Evolutionary conservation across 2,797 vertebrate species (phyloP).

Genomic region (Sandelia bainsii): DNA sequence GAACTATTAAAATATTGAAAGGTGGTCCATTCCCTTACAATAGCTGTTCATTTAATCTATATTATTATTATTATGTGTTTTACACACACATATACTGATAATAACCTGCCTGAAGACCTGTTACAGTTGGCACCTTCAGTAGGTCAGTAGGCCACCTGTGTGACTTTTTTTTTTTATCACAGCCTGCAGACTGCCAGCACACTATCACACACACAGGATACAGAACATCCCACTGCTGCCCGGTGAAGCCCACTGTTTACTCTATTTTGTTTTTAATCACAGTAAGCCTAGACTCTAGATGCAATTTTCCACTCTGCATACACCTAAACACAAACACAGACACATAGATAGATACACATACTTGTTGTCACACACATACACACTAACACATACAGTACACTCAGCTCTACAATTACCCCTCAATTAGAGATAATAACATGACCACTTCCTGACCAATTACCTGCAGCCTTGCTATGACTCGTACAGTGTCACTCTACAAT

Average conservation of each 20-base stretch:
- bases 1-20: too few relatives aligned
- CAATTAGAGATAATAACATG: conserved; percentile 85
- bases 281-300: conserved; percentile 76
- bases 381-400: conserved; percentile 68
- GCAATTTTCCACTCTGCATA: conserved; percentile 80
- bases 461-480: conserved; percentile 79
- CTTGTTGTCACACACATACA: conserved; percentile 52
- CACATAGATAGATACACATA: conserved; percentile 73
- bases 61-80: too few relatives aligned
- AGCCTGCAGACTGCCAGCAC: conserved; percentile 12
- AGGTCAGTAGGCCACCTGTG: conserved; percentile 9
- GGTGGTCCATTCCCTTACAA: too few relatives aligned
- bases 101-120: background rate
- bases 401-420: conserved; percentile 78
- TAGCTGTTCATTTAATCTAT: too few relatives aligned
- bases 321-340: conserved; percentile 83
- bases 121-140: conserved; percentile 8
- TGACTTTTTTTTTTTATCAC: conserved; percentile 15
- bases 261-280: conserved; percentile 82
- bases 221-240: conserved; percentile 60
- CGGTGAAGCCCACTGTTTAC: conserved; percentile 78
- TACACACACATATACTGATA: background rate
- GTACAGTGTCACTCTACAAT: conserved; percentile 55
- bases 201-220: conserved; percentile 44
- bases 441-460: conserved; percentile 86